Evolutionary conservation across 2,797 vertebrate species (phyloP).

Genomic region (Phataginus tetradactyla): DNA sequence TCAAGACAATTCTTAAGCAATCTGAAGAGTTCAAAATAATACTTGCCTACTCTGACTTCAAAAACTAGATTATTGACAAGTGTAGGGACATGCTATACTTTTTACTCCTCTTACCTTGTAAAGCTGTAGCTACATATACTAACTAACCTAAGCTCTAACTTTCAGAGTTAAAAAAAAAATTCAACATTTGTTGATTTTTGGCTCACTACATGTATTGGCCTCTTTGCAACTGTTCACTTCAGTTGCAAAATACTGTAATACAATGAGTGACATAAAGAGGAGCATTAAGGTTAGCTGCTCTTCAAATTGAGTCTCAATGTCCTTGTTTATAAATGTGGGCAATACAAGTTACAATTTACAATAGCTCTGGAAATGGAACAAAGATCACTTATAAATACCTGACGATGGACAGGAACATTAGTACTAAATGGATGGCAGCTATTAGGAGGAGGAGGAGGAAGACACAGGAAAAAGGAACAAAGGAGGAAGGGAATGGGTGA

Average conservation of each 20-base stretch:
- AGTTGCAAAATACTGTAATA: background rate
- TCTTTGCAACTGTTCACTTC: background rate
- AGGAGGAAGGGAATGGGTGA: background rate
- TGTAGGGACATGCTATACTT: background rate
- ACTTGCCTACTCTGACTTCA: background rate
- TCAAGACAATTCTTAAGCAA: background rate
- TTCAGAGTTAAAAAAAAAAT: background rate
- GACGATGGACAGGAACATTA: background rate
- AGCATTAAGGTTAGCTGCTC: rapidly evolving
- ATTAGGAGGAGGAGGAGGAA: background rate
- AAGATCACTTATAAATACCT: background rate
- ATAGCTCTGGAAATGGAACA: background rate
- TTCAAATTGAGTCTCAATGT: background rate
- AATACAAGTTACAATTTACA: background rate
- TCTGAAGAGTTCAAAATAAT: background rate
- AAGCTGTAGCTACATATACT: background rate
- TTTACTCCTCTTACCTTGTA: background rate
- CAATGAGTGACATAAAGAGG: background rate
- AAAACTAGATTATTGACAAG: background rate
- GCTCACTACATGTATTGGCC: rapidly evolving
- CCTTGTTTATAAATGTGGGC: background rate
- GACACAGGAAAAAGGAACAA: too few species aligned
- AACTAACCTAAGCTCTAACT: background rate
- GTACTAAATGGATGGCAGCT: background rate
- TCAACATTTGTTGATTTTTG: background rate